These are phyloP conservation scores for Zele albiditarsus DNA, from an alignment of 2,888 invertebrate species.

Conservation along the genomic window DNA sequence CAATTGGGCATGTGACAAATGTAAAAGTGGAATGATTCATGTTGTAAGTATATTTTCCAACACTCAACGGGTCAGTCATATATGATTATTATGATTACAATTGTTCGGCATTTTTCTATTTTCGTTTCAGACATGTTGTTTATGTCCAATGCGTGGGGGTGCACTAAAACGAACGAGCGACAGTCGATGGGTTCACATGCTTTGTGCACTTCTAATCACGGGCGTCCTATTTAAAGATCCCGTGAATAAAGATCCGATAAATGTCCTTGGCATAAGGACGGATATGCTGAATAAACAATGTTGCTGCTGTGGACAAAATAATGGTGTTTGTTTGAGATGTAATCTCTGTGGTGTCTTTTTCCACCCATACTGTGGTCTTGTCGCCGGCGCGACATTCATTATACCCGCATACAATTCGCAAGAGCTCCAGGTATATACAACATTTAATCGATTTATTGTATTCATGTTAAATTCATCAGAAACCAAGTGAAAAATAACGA, in stretches of 20 bases:
- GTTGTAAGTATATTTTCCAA: slow-evolving; percentile 60
- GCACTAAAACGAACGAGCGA: slow-evolving; percentile 79
- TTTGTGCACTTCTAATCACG: slow-evolving; percentile 79
- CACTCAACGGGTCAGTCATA: neutral
- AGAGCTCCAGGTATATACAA: slow-evolving; percentile 59
- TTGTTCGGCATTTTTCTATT: slow-evolving; percentile 27
- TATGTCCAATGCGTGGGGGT: slow-evolving; percentile 77
- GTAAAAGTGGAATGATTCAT: slow-evolving; percentile 66
- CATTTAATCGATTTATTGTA: neutral
- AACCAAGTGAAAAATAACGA: too few relatives aligned
- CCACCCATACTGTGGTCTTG: slow-evolving; percentile 78
- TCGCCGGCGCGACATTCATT: slow-evolving; percentile 73
- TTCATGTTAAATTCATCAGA: neutral
- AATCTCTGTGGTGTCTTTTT: slow-evolving; percentile 73
- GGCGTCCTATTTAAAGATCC: slow-evolving; percentile 76
- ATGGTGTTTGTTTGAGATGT: slow-evolving; percentile 74
- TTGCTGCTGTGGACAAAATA: slow-evolving; percentile 65
- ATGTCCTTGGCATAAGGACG: slow-evolving; percentile 62
- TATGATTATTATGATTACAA: slow-evolving; percentile 7
- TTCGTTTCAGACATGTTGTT: slow-evolving; percentile 72
- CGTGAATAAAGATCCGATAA: slow-evolving; percentile 69
- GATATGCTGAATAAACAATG: slow-evolving; percentile 64
- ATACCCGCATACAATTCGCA: slow-evolving; percentile 64
- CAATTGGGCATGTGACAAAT: slow-evolving; percentile 73
- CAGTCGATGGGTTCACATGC: slow-evolving; percentile 79